A percentile compares a stretch with the other conserved stretches of the same genome.
Conservation (phyloP, 2,888 invertebrate species). For the Caprella mutica region DNA sequence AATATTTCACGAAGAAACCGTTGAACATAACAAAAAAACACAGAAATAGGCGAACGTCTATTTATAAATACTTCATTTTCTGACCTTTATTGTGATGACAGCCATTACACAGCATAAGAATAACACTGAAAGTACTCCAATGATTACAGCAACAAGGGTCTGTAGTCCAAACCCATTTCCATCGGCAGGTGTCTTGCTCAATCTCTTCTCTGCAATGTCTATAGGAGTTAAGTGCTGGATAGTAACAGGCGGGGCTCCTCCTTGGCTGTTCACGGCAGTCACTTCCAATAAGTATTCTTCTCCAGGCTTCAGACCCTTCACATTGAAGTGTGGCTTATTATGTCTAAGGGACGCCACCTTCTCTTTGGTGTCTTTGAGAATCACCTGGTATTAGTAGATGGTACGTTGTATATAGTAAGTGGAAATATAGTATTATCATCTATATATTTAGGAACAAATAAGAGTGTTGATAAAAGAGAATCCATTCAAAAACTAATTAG, state of each 20-base stretch:
- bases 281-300: slow-evolving; percentile 25
- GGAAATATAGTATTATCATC: too few species aligned
- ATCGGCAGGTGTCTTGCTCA: slow-evolving; percentile 20
- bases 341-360: too few species aligned
- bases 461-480: too few species aligned
- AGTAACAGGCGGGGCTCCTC: slow-evolving; percentile 12
- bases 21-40: too few species aligned
- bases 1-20: too few species aligned
- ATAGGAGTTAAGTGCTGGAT: slow-evolving; percentile 27
- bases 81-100: slow-evolving; percentile 15
- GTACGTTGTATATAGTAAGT: too few species aligned
- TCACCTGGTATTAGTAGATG: too few species aligned
- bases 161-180: slow-evolving; percentile 3
- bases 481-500: too few species aligned
- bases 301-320: slow-evolving; percentile 25
- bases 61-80: too few species aligned
- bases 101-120: slow-evolving; percentile 19
- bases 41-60: too few species aligned
- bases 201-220: slow-evolving; percentile 30
- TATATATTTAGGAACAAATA: too few species aligned
- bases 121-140: slow-evolving; percentile 15
- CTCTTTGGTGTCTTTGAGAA: too few species aligned
- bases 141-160: slow-evolving; percentile 18
- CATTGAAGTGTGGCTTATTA: slow-evolving; percentile 21
- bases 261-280: slow-evolving; percentile 24